Evolutionary conservation across 2,888 invertebrate genomes (phyloP).

Genomic region (Drosophila paucipuncta): DNA sequence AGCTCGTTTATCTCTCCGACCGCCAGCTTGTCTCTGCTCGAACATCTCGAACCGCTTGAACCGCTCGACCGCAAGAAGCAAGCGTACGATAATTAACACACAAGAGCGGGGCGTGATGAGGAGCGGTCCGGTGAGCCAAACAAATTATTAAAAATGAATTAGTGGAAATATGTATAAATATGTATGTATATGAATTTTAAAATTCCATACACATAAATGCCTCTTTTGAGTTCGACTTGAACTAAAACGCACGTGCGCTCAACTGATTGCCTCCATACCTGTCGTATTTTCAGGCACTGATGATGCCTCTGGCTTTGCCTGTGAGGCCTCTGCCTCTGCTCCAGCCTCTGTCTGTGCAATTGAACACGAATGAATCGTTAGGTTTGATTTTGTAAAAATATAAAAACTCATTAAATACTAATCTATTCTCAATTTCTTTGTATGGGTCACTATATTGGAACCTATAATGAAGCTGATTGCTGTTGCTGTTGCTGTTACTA

Average conservation of each 20-base stretch:
- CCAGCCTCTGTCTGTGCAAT: conserved; percentile 54
- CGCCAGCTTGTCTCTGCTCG: conserved; percentile 62
- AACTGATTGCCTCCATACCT: conserved; percentile 59
- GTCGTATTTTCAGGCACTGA: conserved; percentile 51
- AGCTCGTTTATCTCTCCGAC: conserved; percentile 71
- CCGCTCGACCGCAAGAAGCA: conserved; percentile 27
- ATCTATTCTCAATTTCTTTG: conserved; percentile 82
- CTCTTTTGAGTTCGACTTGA: conserved; percentile 27
- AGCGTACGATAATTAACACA: conserved; percentile 74
- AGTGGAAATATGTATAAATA: conserved; percentile 79
- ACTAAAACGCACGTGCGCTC: conserved; percentile 72
- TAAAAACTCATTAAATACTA: conserved; percentile 83
- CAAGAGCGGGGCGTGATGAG: conserved; percentile 77
- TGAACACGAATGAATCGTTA: conserved; percentile 71
- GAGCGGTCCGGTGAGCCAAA: conserved; percentile 70
- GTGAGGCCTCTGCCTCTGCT: conserved; percentile 25
- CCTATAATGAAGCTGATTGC: conserved; percentile 66
- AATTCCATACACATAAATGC: conserved; percentile 61
- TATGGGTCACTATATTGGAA: conserved; percentile 24
- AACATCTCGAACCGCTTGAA: conserved; percentile 16
- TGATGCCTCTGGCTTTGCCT: conserved; percentile 61
- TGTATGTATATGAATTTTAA: conserved; percentile 76
- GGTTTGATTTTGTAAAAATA: conserved; percentile 66
- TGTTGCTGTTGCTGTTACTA: conserved; percentile 25
- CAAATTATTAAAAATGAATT: conserved; percentile 84